Percentiles rank a stretch among this genome's conserved stretches.
Conservation (phyloP, 2,797 vertebrate genomes). For the Pseudomugil tenellus region DNA sequence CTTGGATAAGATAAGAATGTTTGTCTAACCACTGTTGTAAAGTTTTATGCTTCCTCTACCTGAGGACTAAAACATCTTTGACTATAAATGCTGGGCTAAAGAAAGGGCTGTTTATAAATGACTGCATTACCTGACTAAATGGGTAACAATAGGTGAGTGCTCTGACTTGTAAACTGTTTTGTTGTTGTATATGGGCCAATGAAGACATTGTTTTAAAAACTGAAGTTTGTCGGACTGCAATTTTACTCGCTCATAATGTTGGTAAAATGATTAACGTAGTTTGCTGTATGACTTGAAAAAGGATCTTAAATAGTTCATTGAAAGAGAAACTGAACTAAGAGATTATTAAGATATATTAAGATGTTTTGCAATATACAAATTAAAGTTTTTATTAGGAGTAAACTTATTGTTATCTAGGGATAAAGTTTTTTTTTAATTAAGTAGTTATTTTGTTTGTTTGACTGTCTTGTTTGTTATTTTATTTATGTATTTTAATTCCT, state of each 20-base stretch:
- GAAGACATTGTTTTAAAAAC: neutral
- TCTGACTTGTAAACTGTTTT: neutral
- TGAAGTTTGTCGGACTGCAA: neutral
- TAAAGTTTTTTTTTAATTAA: no score
- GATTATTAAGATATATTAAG: neutral
- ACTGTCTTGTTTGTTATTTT: no score
- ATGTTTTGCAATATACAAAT: neutral
- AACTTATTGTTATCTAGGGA: no score
- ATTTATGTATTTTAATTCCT: no score
- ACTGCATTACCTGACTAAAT: constrained; percentile 2
- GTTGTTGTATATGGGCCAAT: neutral
- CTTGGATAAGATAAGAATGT: constrained; percentile 22
- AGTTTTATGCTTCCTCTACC: constrained; percentile 24
- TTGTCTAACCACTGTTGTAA: constrained; percentile 37
- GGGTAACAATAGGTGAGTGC: constrained; percentile 48
- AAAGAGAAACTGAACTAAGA: neutral
- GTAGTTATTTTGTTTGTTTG: no score
- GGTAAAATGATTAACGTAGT: neutral
- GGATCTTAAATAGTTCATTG: neutral
- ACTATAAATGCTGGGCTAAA: constrained; percentile 31
- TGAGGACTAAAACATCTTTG: constrained; percentile 27
- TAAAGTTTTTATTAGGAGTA: neutral
- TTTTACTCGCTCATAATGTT: neutral
- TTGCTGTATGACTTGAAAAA: neutral
- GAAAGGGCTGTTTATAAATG: constrained; percentile 6